Conservation (phyloP, 2,888 invertebrate genomes). For the Drosophila kanekoi region DNA sequence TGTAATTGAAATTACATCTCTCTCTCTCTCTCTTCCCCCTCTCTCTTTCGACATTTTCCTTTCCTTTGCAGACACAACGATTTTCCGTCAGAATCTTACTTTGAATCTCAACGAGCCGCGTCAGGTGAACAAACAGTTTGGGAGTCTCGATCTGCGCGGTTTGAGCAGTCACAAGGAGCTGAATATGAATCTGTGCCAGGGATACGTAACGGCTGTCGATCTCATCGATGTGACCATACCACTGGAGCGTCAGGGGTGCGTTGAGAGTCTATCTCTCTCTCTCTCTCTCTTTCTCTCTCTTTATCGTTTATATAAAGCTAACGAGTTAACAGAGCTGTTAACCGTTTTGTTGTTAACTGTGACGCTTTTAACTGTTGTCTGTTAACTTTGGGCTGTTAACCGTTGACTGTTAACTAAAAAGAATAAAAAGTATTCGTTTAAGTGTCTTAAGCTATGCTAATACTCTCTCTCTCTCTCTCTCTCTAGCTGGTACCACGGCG, state of each 20-base stretch:
- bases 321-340: no score
- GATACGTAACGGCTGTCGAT: conserved; percentile 88
- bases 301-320: no score
- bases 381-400: no score
- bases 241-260: conserved; percentile 94
- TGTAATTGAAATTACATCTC: no score
- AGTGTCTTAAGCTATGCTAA: neutral
- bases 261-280: conserved; percentile 21
- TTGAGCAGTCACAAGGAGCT: conserved; percentile 86
- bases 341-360: no score
- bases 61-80: conserved; percentile 85
- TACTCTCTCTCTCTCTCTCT: neutral
- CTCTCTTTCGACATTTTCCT: neutral
- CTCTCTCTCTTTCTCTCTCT: neutral
- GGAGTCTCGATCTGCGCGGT: conserved; percentile 85
- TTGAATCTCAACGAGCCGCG: conserved; percentile 89
- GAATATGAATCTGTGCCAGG: conserved; percentile 89
- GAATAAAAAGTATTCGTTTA: no score
- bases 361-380: no score
- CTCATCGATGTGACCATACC: conserved; percentile 92
- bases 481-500: conserved; percentile 96
- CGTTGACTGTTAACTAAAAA: no score
- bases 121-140: conserved; percentile 82
- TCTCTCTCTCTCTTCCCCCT: neutral
- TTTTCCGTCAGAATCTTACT: conserved; percentile 90